Evolutionary conservation across 1,140 invertebrate genomes (phyloP).

Genomic region (Alviniconcha marisindica): DNA sequence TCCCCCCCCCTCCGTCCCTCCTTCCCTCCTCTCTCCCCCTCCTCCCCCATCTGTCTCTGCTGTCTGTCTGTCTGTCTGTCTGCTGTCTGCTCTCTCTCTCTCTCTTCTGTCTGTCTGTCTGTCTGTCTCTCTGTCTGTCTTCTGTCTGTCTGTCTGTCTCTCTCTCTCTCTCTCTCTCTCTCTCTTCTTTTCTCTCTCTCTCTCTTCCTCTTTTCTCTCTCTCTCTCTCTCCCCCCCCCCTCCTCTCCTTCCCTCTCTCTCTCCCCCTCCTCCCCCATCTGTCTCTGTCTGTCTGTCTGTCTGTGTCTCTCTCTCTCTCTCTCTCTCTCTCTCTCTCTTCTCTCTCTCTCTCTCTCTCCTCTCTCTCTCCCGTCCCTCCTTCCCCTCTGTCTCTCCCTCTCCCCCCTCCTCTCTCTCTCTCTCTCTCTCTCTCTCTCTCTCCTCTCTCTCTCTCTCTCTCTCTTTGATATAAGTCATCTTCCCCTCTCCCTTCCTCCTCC

Average conservation of each 20-base stretch:
- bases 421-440: neutral
- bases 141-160: neutral
- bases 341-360: neutral
- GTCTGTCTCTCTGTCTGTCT: neutral
- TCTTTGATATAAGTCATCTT: too few species aligned
- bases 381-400: neutral
- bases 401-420: neutral
- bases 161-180: slow-evolving; percentile 1
- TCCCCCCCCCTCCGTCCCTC: neutral
- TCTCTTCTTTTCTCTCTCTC: neutral
- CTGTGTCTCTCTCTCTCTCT: slow-evolving; percentile 13
- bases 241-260: neutral
- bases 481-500: too few species aligned
- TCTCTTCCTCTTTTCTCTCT: too few species aligned
- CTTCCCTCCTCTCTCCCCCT: too few species aligned
- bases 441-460: neutral
- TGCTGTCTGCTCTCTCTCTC: too few species aligned
- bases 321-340: neutral
- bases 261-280: neutral
- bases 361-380: too few species aligned
- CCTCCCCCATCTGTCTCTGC: neutral
- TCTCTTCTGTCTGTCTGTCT: neutral
- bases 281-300: neutral
- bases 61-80: slow-evolving; percentile 2
- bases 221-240: neutral